Evolutionary conservation across 2,113 vertebrate species (phyloP).

Genomic region (Anser cygnoides): DNA sequence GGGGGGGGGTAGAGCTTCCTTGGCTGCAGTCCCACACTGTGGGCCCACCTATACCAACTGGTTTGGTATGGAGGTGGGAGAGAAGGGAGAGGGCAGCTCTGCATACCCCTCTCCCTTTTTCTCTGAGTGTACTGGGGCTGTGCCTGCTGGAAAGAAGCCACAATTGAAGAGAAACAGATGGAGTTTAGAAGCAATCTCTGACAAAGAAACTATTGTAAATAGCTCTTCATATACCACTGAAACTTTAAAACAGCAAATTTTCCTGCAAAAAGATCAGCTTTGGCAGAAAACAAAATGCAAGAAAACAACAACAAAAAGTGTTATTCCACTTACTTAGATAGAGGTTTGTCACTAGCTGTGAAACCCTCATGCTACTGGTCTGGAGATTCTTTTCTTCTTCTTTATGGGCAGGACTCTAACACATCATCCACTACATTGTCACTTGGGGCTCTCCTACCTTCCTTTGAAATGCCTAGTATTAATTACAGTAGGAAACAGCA

Average conservation of each 20-base stretch:
- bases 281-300: background rate
- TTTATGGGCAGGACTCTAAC: background rate
- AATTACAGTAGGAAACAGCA: background rate
- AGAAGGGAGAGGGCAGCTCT: background rate
- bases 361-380: background rate
- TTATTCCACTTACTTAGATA: background rate
- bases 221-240: rapidly evolving
- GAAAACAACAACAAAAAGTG: background rate
- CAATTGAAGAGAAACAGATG: background rate
- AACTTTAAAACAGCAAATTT: background rate
- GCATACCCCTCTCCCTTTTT: background rate
- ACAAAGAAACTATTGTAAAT: background rate
- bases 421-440: background rate
- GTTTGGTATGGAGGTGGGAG: background rate
- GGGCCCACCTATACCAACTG: background rate
- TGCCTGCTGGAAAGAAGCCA: background rate
- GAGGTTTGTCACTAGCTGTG: background rate
- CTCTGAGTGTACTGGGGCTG: rapidly evolving
- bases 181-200: background rate
- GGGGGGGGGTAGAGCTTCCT: background rate
- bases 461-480: background rate
- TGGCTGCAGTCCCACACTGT: background rate
- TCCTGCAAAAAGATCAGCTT: background rate
- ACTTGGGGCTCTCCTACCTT: background rate
- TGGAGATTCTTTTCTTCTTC: background rate